A percentile compares a stretch with the other conserved stretches of the same genome.
These are phyloP conservation scores for Trachops cirrhosus DNA, from an alignment of 2,797 vertebrate genomes.

Conservation along the genomic window DNA sequence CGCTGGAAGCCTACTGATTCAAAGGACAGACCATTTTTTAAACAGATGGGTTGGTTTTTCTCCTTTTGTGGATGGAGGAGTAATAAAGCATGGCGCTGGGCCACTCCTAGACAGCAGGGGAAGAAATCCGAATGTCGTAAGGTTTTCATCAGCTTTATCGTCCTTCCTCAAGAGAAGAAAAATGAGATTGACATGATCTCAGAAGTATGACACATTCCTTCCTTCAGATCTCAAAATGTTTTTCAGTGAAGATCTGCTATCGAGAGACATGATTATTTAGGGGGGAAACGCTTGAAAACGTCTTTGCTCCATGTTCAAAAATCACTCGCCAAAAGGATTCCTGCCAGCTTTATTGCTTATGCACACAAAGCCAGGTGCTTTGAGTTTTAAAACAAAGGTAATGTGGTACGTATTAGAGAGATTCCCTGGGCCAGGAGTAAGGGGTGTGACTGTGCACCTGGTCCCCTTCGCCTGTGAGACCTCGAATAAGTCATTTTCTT, in stretches of 20 bases:
- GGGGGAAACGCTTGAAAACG: conserved; percentile 5
- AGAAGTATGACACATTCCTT: conserved; percentile 61
- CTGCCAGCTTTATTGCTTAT: background rate
- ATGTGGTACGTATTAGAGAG: background rate
- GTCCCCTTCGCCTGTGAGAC: background rate
- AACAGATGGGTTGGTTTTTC: conserved; percentile 8
- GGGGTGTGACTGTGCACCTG: background rate
- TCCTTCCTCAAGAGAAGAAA: conserved; percentile 43
- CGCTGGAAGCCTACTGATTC: conserved; percentile 30
- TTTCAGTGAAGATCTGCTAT: conserved; percentile 41
- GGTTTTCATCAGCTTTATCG: conserved; percentile 22
- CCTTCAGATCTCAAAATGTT: conserved; percentile 53
- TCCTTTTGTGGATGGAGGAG: background rate
- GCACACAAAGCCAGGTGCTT: conserved; percentile 29
- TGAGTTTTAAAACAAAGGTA: conserved; percentile 48
- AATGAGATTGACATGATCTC: conserved; percentile 54
- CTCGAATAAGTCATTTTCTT: conserved; percentile 32
- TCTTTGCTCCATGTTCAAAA: conserved; percentile 55
- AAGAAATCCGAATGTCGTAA: background rate
- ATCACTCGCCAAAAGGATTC: conserved; percentile 50
- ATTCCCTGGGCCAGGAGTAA: background rate
- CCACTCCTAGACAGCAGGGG: background rate
- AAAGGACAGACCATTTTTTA: conserved; percentile 28
- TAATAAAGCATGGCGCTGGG: conserved; percentile 13
- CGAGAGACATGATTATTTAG: conserved; percentile 56